phyloP scores from a whole-genome alignment of 2,888 invertebrate genomes.

The Napeogenes inachia region DNA sequence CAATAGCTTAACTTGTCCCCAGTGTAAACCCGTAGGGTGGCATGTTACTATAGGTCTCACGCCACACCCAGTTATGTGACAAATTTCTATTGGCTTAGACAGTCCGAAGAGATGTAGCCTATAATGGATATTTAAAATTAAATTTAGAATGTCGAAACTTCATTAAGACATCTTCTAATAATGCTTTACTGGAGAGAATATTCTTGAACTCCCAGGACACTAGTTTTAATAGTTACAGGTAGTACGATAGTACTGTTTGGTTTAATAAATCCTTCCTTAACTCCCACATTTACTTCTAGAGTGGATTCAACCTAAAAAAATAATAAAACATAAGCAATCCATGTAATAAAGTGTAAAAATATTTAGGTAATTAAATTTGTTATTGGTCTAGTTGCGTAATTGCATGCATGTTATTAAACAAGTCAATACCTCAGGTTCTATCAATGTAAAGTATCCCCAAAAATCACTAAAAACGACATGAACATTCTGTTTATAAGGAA shows the following conservation, averaged over 20 bases:
- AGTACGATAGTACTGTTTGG: conserved; percentile 64
- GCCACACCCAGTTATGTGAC: conserved; percentile 73
- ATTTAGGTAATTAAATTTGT: too few relatives aligned
- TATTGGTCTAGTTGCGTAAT: too few relatives aligned
- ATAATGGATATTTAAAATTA: conserved; percentile 13
- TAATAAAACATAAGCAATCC: too few relatives aligned
- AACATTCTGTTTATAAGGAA: conserved; percentile 70
- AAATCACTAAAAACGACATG: conserved; percentile 65
- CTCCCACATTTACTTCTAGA: conserved; percentile 46
- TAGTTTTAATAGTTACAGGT: conserved; percentile 64
- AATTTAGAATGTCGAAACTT: too few relatives aligned
- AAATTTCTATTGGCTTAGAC: conserved; percentile 59
- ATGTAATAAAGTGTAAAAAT: too few relatives aligned
- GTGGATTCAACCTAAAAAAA: conserved; percentile 40
- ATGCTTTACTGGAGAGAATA: conserved; percentile 48
- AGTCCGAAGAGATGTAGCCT: conserved; percentile 65
- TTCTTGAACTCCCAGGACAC: conserved; percentile 64
- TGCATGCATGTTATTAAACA: background rate
- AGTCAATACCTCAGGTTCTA: conserved; percentile 50
- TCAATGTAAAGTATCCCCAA: conserved; percentile 66
- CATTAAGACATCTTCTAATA: background rate
- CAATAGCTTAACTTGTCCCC: conserved; percentile 80
- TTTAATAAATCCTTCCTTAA: conserved; percentile 62
- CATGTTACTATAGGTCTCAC: conserved; percentile 83
- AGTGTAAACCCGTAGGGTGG: conserved; percentile 78